Evolutionary conservation across 1,140 invertebrate genomes (phyloP), one percentile per base, ranked within the genome.

Genomic region (Hormaphis cornu): DNA sequence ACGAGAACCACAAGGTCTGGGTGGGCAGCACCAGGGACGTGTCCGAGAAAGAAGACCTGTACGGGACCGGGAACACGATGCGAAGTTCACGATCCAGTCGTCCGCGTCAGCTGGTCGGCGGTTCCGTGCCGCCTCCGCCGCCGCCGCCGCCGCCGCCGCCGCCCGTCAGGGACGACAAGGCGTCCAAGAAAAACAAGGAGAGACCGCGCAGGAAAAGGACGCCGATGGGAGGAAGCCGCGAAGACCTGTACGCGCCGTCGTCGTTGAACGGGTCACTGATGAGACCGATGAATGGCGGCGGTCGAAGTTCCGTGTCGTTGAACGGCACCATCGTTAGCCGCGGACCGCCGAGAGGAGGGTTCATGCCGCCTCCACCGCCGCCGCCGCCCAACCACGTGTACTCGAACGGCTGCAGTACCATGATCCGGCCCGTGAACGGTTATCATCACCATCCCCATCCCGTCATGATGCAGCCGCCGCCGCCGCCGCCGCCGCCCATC

Each of bases 1-100:
- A 94, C 75, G 91, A 94, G 76, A 95, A 95, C 75, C 92, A 95
- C 76, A 95, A 96, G 78, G 88, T 95, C 2, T 95, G 91, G 91
- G 88, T 87, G 0, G 87, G 87, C 9, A 74, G 74, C 52, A 87
- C 87, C 44, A 82, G 87, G 66, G 89, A 91, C 71, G 84, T 89
- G 54, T 76, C 86, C 70, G 81, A 75, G 22, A 83, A 70, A 54
- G 78, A 86, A 73, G 82, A 81, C 48, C 80, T 83, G 53, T 90
- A 92, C 74, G 87, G 89, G 37, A 81, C 83, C 4, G 84, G 81
- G 1, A 85, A 88, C 20, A 89, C 91, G 20, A 82, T 90, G 72
- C 74, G 78, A 8, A 80, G 79, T 46, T 83, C 86, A 9, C 83
- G 89, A 70, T 89, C 90, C 2, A 83, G 85, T 24, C 80, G 90